Base-by-base conservation (phyloP, 2,888 invertebrate genomes). In the Agrenia bidenticulata region DNA sequence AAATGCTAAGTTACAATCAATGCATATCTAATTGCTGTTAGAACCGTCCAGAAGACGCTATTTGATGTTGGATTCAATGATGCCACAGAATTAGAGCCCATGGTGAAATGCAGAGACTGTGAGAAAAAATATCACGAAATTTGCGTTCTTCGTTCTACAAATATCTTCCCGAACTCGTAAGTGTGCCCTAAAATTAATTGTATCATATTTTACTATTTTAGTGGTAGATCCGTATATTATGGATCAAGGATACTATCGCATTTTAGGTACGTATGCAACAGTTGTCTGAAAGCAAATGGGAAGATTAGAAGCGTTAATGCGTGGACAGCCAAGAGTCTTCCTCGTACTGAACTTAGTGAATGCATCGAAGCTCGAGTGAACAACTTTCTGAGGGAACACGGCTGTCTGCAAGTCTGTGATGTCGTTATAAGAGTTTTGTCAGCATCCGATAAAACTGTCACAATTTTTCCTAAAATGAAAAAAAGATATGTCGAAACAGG, bases 331-430 rank as follows among this genome's bases (percentile, higher is more conserved):
- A 51, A 88, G 89, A 63, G 11, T 11, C 32, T 32, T 32, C 5
- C 32, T 7, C 32, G 11, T 7, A 96, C 97, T 37, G 95, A 96
- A 81, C 85, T 99, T 77, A 96, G 97, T 78, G 89, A 90, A 73
- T 97, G 94, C 82, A 92, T 99, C 78, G 99, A 99, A 82, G 94
- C 93, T 56, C 86, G 98, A 72, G 96, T 99, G 1, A 99, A 98
- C 82, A 93, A 92, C 80, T 98, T 93, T 82, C 83, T 99, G 72
- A 95, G 95, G 82, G 97, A 96, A 81, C 94, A 94, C 81, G 93
- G 39, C 15, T 17, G 17, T 9, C 51, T 94, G 67, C 91, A 92
- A 41, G 94, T 95, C 63, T 97, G 97, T 41, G 97, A 98, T 80
- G 98, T 99, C 57, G 90, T 92, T 78, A 96, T 99, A 78, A 88